phyloP scores from a whole-genome alignment of 2,797 vertebrate genomes.

The Anniella stebbinsi region DNA sequence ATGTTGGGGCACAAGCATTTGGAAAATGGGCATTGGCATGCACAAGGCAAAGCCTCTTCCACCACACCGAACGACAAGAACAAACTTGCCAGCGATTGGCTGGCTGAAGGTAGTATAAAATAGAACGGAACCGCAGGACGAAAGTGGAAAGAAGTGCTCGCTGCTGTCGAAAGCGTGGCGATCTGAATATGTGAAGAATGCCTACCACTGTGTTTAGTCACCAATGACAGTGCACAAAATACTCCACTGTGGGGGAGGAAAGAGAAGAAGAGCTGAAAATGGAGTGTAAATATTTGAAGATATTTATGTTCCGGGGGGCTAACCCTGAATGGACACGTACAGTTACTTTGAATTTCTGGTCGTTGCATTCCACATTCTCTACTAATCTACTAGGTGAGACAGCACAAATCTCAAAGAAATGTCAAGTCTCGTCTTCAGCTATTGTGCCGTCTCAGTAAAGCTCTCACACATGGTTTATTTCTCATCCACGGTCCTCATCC shows the following conservation, averaged over 20 bases:
- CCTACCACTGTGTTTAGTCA: constrained; percentile 22
- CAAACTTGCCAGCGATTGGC: not conserved
- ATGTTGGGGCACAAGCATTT: constrained; percentile 31
- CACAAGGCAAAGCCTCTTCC: constrained; percentile 52
- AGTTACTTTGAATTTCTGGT: constrained; percentile 79
- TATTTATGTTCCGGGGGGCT: constrained; percentile 75
- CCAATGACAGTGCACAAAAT: constrained; percentile 1
- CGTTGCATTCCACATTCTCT: constrained; percentile 78
- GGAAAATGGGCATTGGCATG: constrained; percentile 26
- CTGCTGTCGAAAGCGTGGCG: constrained; percentile 40
- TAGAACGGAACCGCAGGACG: constrained; percentile 7
- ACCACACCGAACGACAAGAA: constrained; percentile 20
- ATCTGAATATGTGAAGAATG: constrained; percentile 52
- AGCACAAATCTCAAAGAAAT: constrained; percentile 80
- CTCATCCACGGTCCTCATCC: not conserved
- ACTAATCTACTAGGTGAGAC: constrained; percentile 76
- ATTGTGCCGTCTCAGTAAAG: not conserved
- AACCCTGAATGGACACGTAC: constrained; percentile 76
- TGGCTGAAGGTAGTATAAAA: not conserved
- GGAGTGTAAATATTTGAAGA: constrained; percentile 77
- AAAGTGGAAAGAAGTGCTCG: constrained; percentile 53
- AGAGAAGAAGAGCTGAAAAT: constrained; percentile 28
- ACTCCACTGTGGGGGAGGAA: constrained; percentile 5
- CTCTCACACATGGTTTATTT: not conserved
- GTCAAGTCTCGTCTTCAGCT: constrained; percentile 65